These are phyloP conservation scores for Clarias gariepinus DNA, from an alignment of 2,113 vertebrate genomes.

Conservation along the genomic window DNA sequence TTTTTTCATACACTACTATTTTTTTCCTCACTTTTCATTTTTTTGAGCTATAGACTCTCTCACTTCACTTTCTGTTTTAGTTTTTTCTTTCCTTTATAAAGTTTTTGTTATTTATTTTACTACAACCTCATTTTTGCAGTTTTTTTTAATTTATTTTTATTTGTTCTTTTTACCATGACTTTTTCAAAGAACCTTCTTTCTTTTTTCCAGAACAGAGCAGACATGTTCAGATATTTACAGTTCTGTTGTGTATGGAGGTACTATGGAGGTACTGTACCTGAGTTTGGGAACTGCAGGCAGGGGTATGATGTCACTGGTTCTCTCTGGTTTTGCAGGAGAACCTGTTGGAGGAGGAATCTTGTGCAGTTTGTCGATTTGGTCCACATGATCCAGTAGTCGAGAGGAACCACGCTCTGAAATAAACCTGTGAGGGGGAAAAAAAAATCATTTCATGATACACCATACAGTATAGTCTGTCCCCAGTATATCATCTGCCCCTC, in stretches of 20 bases:
- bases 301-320: slow-evolving; percentile 39
- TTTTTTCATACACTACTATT: neutral
- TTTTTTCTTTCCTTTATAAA: too few relatives aligned
- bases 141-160: too few relatives aligned
- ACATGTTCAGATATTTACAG: neutral
- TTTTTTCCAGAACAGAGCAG: neutral
- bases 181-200: neutral
- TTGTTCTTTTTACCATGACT: too few relatives aligned
- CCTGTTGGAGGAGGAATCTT: slow-evolving; percentile 71
- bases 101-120: too few relatives aligned
- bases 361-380: slow-evolving; percentile 78
- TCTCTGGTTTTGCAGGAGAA: slow-evolving; percentile 40
- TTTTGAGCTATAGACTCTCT: too few relatives aligned
- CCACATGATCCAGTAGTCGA: slow-evolving; percentile 82
- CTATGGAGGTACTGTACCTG: slow-evolving; percentile 41
- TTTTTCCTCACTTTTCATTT: neutral
- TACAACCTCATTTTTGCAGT: too few relatives aligned
- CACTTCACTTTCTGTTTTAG: neutral
- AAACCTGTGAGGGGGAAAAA: slow-evolving; percentile 70
- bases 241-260: neutral
- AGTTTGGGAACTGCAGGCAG: slow-evolving; percentile 58
- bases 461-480: too few relatives aligned
- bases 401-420: slow-evolving; percentile 80
- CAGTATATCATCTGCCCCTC: neutral
- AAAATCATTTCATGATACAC: too few relatives aligned